Percentiles rank a stretch among this genome's conserved stretches.
These are phyloP conservation scores for Drosophila asahinai DNA, from an alignment of 1,140 invertebrate species.

Conservation along the genomic window DNA sequence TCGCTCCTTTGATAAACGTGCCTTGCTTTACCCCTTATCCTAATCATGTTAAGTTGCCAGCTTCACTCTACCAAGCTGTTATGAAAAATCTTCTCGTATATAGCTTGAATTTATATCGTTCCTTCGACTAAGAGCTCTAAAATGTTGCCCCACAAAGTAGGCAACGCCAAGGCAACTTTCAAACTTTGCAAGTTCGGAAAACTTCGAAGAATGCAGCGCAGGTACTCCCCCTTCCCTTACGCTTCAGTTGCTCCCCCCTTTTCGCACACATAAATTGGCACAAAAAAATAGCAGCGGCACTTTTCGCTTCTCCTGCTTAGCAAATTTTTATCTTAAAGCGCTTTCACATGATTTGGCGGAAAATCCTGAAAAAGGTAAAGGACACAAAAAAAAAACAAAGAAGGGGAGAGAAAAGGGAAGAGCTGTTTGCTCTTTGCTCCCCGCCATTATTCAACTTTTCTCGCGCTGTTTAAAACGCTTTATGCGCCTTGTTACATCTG, in stretches of 20 bases:
- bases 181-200: constrained; percentile 42
- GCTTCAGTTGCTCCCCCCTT: constrained; percentile 11
- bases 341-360: constrained; percentile 71
- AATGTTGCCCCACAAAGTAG: constrained; percentile 21
- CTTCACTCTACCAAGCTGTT: background rate
- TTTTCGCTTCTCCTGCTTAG: constrained; percentile 15
- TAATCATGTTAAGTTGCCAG: background rate
- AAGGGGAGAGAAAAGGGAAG: background rate
- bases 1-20: background rate
- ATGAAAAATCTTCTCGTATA: background rate
- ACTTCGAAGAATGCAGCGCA: constrained; percentile 37
- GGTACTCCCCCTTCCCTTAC: constrained; percentile 1
- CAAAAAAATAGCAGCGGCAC: constrained; percentile 26
- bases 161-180: constrained; percentile 21
- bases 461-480: constrained; percentile 17
- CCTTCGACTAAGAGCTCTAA: constrained; percentile 2
- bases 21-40: no score
- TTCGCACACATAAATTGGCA: constrained; percentile 43
- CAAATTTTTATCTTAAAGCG: constrained; percentile 66
- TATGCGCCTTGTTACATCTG: constrained; percentile 56
- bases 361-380: constrained; percentile 8
- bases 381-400: background rate
- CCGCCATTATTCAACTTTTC: constrained; percentile 13
- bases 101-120: background rate
- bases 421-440: constrained; percentile 30